Conservation (phyloP, 2,797 vertebrate species). For the Micromesistius poutassou region DNA sequence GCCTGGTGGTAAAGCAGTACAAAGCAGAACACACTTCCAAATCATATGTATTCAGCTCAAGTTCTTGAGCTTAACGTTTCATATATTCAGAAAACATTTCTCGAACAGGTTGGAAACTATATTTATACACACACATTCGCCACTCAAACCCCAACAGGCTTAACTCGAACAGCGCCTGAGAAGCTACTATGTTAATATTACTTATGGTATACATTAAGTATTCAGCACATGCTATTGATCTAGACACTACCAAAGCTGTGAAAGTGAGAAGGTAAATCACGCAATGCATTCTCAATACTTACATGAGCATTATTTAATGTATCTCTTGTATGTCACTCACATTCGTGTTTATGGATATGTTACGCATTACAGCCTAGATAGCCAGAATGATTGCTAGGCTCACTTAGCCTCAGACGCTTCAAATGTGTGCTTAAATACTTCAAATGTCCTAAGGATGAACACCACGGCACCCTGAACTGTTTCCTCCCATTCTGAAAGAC, state of each 20-base stretch:
- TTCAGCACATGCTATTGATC: conserved; percentile 5
- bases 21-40: background rate
- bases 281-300: conserved; percentile 7
- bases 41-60: background rate
- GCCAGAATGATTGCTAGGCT: background rate
- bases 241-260: no score
- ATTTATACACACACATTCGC: background rate
- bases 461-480: background rate
- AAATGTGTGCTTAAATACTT: background rate
- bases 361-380: background rate
- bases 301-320: background rate
- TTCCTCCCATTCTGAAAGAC: background rate
- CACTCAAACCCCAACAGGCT: background rate
- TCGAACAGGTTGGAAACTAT: background rate
- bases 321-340: background rate
- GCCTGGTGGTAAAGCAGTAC: background rate
- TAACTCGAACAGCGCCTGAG: background rate
- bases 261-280: no score
- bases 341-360: background rate
- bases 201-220: background rate
- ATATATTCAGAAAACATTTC: background rate
- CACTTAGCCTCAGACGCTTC: background rate
- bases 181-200: background rate
- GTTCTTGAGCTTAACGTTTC: background rate
- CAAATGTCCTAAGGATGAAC: background rate